phyloP scores from a whole-genome alignment of 2,888 invertebrate genomes.

The Cryptocephalus primarius region DNA sequence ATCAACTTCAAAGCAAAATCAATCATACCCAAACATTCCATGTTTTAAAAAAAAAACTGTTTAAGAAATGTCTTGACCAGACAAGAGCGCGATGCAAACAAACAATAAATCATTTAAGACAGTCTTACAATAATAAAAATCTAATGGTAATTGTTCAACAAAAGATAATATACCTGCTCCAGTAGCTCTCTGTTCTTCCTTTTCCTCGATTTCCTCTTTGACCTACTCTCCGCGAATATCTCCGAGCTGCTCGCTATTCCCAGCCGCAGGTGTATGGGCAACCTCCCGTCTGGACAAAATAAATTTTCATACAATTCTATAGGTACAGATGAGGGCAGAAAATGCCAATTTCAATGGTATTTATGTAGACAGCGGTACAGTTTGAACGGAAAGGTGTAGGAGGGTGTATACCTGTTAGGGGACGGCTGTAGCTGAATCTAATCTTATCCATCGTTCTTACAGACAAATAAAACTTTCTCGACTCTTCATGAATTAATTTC shows the following conservation, averaged over 20 bases:
- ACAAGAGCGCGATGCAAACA: too few species aligned
- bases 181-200: slow-evolving; percentile 30
- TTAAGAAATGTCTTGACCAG: too few species aligned
- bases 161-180: slow-evolving; percentile 37
- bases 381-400: too few species aligned
- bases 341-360: too few species aligned
- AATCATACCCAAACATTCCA: too few species aligned
- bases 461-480: slow-evolving; percentile 14
- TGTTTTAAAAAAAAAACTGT: too few species aligned
- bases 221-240: slow-evolving; percentile 27
- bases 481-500: slow-evolving; percentile 19
- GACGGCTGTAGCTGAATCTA: slow-evolving; percentile 15
- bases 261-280: slow-evolving; percentile 34
- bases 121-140: slow-evolving; percentile 3
- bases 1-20: too few species aligned
- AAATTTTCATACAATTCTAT: background rate
- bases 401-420: slow-evolving; percentile 3
- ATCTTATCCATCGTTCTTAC: slow-evolving; percentile 10
- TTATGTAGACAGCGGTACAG: too few species aligned
- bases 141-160: slow-evolving; percentile 13
- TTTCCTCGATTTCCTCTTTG: slow-evolving; percentile 37
- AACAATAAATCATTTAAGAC: slow-evolving; percentile 1
- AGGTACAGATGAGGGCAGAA: too few species aligned
- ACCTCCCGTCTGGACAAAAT: slow-evolving; percentile 25
- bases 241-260: slow-evolving; percentile 27